A percentile compares a stretch with the other conserved stretches of the same genome.
phyloP scores from a whole-genome alignment of 2,888 invertebrate species.

The Labia minor region DNA sequence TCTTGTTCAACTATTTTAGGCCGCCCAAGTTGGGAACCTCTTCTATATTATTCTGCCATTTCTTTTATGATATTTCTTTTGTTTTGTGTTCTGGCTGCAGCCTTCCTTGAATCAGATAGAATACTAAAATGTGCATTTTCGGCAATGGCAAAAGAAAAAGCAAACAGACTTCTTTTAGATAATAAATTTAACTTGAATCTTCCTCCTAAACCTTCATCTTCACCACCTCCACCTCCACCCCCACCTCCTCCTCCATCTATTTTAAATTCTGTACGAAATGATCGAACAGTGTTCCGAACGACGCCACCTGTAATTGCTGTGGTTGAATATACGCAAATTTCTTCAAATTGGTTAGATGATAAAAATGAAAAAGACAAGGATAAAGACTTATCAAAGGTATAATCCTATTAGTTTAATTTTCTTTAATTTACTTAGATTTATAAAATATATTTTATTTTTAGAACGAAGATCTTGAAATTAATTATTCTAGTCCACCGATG shows the following conservation, averaged over 20 bases:
- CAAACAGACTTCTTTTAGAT: neutral
- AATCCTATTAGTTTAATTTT: too few relatives aligned
- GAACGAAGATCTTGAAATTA: neutral
- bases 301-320: neutral
- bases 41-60: constrained; percentile 53
- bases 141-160: constrained; percentile 42
- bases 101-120: constrained; percentile 60
- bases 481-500: constrained; percentile 19
- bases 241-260: neutral
- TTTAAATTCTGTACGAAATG: neutral
- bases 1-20: constrained; percentile 56
- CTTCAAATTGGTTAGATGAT: neutral
- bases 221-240: neutral
- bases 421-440: too few relatives aligned
- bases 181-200: neutral
- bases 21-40: constrained; percentile 66
- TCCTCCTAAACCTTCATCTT: neutral
- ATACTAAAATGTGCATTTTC: constrained; percentile 46
- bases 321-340: neutral
- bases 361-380: neutral
- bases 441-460: neutral
- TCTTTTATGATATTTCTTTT: constrained; percentile 50
- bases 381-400: neutral
- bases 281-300: neutral
- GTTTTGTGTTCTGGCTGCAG: constrained; percentile 52